A percentile compares a stretch with the other conserved stretches of the same genome.
Evolutionary conservation across 1,140 invertebrate genomes (phyloP).

Genomic region (Fopius arisanus): DNA sequence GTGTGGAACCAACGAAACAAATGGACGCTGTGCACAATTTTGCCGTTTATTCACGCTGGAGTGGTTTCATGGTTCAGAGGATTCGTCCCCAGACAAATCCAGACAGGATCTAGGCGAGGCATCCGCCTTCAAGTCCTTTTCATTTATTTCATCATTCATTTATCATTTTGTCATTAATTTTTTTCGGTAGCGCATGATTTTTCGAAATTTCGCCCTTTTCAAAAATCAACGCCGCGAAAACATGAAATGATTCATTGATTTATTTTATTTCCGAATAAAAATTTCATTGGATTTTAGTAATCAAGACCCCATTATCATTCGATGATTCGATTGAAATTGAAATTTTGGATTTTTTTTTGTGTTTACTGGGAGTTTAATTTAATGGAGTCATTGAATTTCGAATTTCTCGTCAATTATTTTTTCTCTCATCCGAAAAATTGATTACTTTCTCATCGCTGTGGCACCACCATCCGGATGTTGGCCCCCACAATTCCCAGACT

Average conservation of each 20-base stretch:
- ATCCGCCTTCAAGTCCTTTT: slow-evolving; percentile 45
- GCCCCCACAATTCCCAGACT: not conserved
- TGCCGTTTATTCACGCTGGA: slow-evolving; percentile 44
- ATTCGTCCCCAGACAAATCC: slow-evolving; percentile 42
- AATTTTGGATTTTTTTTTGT: not conserved
- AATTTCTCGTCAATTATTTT: too few relatives aligned
- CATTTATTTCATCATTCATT: slow-evolving; percentile 12
- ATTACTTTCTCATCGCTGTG: not conserved
- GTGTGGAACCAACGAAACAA: slow-evolving; percentile 11
- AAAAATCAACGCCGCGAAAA: too few relatives aligned
- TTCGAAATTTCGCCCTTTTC: too few relatives aligned
- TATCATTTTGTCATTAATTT: not conserved
- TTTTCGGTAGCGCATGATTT: too few relatives aligned
- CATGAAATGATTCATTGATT: too few relatives aligned
- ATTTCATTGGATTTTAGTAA: too few relatives aligned
- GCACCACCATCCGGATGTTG: not conserved
- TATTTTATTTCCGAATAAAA: too few relatives aligned
- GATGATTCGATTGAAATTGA: not conserved
- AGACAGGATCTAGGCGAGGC: slow-evolving; percentile 63
- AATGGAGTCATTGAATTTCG: too few relatives aligned
- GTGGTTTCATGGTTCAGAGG: slow-evolving; percentile 61
- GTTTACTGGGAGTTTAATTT: too few relatives aligned
- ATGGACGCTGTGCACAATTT: slow-evolving; percentile 27
- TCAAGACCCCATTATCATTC: too few relatives aligned
- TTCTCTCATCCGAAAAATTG: not conserved